Percentiles rank a stretch among this genome's conserved stretches.
These are phyloP conservation scores for Eristalis pertinax DNA, from an alignment of 2,888 invertebrate species.

Conservation along the genomic window DNA sequence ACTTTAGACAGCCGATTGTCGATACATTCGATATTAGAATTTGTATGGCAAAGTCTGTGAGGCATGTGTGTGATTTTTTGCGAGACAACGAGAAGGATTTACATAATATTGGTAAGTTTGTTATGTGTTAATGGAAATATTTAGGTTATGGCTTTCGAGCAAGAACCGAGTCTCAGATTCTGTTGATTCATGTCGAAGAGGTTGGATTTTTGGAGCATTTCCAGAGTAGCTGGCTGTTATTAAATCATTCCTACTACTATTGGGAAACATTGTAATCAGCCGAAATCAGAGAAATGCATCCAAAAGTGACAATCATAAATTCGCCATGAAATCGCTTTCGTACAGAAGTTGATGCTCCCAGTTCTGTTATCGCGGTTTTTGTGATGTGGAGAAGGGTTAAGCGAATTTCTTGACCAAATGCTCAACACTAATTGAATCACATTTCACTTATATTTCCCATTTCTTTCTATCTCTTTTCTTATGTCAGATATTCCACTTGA, in stretches of 20 bases:
- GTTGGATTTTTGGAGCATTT: too few relatives aligned
- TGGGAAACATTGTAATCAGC: too few relatives aligned
- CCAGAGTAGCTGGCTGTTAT: too few relatives aligned
- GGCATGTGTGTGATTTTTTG: constrained; percentile 96
- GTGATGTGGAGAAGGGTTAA: too few relatives aligned
- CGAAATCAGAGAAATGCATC: neutral
- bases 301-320: too few relatives aligned
- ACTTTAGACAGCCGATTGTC: constrained; percentile 98
- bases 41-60: constrained; percentile 96
- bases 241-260: too few relatives aligned
- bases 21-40: constrained; percentile 99
- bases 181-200: too few relatives aligned
- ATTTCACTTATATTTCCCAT: neutral
- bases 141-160: neutral
- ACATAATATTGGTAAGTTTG: constrained; percentile 89
- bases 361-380: too few relatives aligned
- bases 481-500: constrained; percentile 92
- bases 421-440: neutral
- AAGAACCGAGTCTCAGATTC: neutral
- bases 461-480: neutral
- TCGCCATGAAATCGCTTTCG: too few relatives aligned
- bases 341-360: too few relatives aligned
- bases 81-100: constrained; percentile 96
- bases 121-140: neutral
- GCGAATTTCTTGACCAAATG: too few relatives aligned